A percentile compares a stretch with the other conserved stretches of the same genome.
Evolutionary conservation across 1,140 invertebrate species (phyloP).

Genomic region (Euura saliciscinereae): DNA sequence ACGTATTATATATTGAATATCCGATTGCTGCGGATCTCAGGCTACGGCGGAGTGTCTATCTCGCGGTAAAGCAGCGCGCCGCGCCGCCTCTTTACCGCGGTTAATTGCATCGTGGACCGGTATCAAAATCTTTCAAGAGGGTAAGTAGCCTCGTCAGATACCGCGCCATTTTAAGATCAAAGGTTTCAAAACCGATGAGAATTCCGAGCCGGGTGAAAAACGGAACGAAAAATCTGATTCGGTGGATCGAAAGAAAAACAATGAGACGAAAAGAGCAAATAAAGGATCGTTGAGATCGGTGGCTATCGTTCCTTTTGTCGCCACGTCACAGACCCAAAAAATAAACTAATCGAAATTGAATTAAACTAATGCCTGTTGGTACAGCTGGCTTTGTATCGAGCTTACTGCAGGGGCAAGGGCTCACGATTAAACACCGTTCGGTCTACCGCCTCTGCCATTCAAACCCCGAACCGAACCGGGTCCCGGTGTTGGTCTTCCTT

Average conservation of each 20-base stretch:
- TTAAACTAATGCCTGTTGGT: conserved; percentile 50
- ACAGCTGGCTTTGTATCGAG: conserved; percentile 47
- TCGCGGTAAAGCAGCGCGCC: not conserved
- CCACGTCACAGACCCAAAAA: not conserved
- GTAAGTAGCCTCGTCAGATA: conserved; percentile 1
- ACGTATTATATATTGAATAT: no score
- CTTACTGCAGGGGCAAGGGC: conserved; percentile 26
- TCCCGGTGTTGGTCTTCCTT: no score
- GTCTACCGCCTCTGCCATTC: not conserved
- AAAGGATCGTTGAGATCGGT: conserved; percentile 4
- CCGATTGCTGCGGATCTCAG: no score
- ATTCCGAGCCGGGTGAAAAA: not conserved
- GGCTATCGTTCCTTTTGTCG: not conserved
- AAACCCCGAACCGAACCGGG: no score
- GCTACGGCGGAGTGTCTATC: no score
- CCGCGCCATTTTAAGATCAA: conserved; percentile 3
- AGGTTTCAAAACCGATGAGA: not conserved
- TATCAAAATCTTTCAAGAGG: not conserved
- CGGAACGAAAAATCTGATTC: no score
- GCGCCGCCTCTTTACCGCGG: conserved; percentile 4
- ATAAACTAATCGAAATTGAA: conserved; percentile 36
- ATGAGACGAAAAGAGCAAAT: not conserved
- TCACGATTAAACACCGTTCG: conserved; percentile 1
- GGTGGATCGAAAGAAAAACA: no score
- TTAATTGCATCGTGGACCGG: conserved; percentile 4